These are phyloP conservation scores for Dromius quadrimaculatus DNA, from an alignment of 2,888 invertebrate genomes.

Conservation along the genomic window DNA sequence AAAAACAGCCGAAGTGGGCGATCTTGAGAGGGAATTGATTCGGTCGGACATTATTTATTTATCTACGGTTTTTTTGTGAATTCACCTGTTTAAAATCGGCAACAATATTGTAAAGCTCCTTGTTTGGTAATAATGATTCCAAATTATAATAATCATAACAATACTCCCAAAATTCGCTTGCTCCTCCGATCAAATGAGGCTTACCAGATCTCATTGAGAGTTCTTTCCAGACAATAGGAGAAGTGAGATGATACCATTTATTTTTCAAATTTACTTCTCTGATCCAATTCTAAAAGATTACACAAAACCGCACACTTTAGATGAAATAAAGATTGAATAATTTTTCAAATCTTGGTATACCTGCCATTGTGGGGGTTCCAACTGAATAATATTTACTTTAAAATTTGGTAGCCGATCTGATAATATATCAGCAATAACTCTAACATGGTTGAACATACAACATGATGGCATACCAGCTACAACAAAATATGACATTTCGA, in stretches of 20 bases:
- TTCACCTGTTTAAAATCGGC: constrained; percentile 59
- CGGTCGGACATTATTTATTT: too few species aligned
- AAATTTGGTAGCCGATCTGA: constrained; percentile 70
- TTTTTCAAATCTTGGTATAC: constrained; percentile 60
- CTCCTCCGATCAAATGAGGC: constrained; percentile 72
- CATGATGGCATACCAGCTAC: constrained; percentile 72
- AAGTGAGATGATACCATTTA: constrained; percentile 70
- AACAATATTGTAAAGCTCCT: constrained; percentile 60
- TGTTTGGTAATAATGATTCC: constrained; percentile 60
- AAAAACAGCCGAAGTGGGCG: too few species aligned
- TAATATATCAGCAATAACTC: constrained; percentile 70
- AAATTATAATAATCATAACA: constrained; percentile 72
- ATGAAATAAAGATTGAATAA: too few species aligned
- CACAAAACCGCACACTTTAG: too few species aligned
- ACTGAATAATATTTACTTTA: constrained; percentile 68
- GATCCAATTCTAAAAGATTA: constrained; percentile 64
- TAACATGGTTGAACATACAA: constrained; percentile 68
- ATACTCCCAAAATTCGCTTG: constrained; percentile 73
- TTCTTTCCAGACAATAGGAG: constrained; percentile 75
- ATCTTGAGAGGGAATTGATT: too few species aligned
- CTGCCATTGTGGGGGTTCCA: constrained; percentile 69
- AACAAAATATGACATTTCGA: constrained; percentile 66
- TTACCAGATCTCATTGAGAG: constrained; percentile 70
- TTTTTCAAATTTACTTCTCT: constrained; percentile 68
- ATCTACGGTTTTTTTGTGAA: too few species aligned